Evolutionary conservation across 2,888 invertebrate genomes (phyloP).

Genomic region (Ariolimax columbianus): DNA sequence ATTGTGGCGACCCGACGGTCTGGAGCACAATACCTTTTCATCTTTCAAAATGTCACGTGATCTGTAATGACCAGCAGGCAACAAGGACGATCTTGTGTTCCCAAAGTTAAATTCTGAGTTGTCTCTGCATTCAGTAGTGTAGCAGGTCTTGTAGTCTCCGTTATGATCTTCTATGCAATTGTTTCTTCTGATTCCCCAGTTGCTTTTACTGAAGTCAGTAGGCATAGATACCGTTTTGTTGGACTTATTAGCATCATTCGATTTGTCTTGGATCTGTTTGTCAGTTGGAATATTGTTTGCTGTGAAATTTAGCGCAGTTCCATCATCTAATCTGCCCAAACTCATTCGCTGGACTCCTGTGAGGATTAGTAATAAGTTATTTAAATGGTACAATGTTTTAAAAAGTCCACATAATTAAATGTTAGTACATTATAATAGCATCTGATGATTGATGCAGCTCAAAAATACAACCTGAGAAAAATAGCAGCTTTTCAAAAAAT

Average conservation of each 20-base stretch:
- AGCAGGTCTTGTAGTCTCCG: not conserved
- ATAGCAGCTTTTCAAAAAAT: too few species aligned
- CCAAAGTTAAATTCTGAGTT: not conserved
- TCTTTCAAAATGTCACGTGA: not conserved
- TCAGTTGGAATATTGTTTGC: slow-evolving; percentile 12
- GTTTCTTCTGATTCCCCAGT: not conserved
- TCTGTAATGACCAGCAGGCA: not conserved
- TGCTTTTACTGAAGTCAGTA: too few species aligned
- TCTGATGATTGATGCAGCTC: too few species aligned
- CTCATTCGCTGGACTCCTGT: slow-evolving; percentile 16
- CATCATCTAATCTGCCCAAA: slow-evolving; percentile 38
- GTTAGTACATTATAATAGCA: too few species aligned
- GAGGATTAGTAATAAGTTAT: not conserved
- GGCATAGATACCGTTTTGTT: not conserved
- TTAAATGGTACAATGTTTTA: too few species aligned
- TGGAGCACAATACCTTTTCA: not conserved
- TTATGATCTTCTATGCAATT: not conserved
- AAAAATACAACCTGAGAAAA: too few species aligned
- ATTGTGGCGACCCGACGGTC: not conserved
- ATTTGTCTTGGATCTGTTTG: not conserved
- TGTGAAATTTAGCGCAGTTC: slow-evolving; percentile 18
- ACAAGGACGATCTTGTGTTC: not conserved
- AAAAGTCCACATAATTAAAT: too few species aligned
- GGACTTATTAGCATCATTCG: not conserved
- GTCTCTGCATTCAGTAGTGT: not conserved